Evolutionary conservation across 1,140 invertebrate genomes (phyloP).

Genomic region (Manduca sexta): DNA sequence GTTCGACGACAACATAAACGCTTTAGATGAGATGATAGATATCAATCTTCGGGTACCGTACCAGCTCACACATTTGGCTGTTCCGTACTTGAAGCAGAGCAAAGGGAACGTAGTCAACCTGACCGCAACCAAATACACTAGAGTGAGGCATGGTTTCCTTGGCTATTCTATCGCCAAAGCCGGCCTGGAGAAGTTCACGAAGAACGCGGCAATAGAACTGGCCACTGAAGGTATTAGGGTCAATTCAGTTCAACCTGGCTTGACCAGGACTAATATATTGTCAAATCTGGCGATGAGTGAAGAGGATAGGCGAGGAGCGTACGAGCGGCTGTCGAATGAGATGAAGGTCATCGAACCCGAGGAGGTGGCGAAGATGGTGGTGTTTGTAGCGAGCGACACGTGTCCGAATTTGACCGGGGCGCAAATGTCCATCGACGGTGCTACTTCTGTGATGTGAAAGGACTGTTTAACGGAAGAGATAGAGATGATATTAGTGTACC

Average conservation of each 20-base stretch:
- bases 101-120: constrained; percentile 36
- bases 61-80: constrained; percentile 80
- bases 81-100: constrained; percentile 79
- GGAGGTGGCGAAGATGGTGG: constrained; percentile 86
- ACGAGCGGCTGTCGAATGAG: constrained; percentile 83
- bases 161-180: constrained; percentile 17
- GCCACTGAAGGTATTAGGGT: constrained; percentile 74
- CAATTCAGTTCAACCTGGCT: constrained; percentile 78
- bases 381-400: constrained; percentile 84
- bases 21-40: constrained; percentile 81
- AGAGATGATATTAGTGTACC: too few relatives aligned
- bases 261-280: constrained; percentile 77
- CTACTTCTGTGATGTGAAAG: constrained; percentile 11
- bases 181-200: constrained; percentile 79
- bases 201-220: constrained; percentile 75
- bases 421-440: constrained; percentile 85
- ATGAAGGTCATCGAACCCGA: constrained; percentile 75
- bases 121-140: constrained; percentile 9
- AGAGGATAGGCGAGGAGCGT: constrained; percentile 64
- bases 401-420: constrained; percentile 86
- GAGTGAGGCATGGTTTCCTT: constrained; percentile 21
- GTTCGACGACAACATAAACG: constrained; percentile 79
- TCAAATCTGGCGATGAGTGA: constrained; percentile 73
- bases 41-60: constrained; percentile 82
- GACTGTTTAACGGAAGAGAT: too few relatives aligned